Base-by-base conservation (phyloP, 92 coral and sea anemone genomes). In the Plumapathes pennacea region DNA sequence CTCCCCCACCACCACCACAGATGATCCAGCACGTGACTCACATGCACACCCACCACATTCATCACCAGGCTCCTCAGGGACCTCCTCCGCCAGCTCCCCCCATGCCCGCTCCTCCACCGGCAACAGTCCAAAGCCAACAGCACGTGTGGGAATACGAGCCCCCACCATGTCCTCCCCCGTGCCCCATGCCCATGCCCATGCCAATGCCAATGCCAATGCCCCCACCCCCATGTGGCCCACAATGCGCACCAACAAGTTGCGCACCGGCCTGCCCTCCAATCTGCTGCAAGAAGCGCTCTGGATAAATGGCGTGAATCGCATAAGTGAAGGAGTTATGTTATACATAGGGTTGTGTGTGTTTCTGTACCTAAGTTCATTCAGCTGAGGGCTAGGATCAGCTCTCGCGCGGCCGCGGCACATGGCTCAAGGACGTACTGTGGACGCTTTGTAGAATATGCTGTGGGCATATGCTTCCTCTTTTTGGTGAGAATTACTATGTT, bases 131-230 rank as follows among this genome's bases (percentile, higher is more conserved):
- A 22, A 87, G 96, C 86, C 86, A 77, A 43, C 96, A 87, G 50
- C 96, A 87, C 64, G 96, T 87, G 38, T 87, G 96, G 96, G 96
- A 87, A 62, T 87, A 83, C 61, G 73, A 67, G 30, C 96, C 96
- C 55, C 89, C 96, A 34, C 86, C 96, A 56, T 86, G 89, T 69
- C 80, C 83, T 25, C 75, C 87, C 68, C 84, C 88, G 49, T 83
- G 85, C 34, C 88, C 89, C 38, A 31, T 71, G 37, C 63, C 76
- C 42, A 53, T 73, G 76, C 85, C 89, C 10, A 53, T 77, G 37
- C 92, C 92, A 12, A 65, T 72, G 39, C 88, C 88, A 65, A 42
- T 67, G 32, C 74, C 81, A 9, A 52, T 63, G 17, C 69, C 84
- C 12, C 45, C 60, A 23, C 81, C 85, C 27, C 80, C 84, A 4